These are phyloP conservation scores for Drosophila mayri DNA, from an alignment of 1,140 invertebrate species.

Conservation along the genomic window DNA sequence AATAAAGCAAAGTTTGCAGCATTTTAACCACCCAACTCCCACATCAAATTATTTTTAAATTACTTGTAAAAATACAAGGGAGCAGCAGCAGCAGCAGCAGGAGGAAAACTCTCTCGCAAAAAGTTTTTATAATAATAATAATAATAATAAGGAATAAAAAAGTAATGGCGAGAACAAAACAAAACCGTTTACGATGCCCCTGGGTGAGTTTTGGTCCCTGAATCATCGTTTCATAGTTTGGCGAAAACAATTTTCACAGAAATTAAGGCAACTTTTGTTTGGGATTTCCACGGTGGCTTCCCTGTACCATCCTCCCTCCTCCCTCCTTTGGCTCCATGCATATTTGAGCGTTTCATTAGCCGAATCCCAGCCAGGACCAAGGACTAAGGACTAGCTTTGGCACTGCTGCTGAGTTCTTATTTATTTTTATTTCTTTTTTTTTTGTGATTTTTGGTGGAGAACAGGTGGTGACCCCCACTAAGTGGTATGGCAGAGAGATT, in stretches of 20 bases:
- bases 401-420: too few species aligned
- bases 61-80: slow-evolving; percentile 69
- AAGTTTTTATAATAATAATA: slow-evolving; percentile 62
- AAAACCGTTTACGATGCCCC: slow-evolving; percentile 35
- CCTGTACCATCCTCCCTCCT: background rate
- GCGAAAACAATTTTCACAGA: slow-evolving; percentile 42
- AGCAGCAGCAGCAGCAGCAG: slow-evolving; percentile 26
- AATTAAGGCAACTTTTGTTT: slow-evolving; percentile 39
- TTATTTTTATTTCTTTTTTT: too few species aligned
- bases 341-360: slow-evolving; percentile 50
- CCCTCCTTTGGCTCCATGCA: slow-evolving; percentile 14
- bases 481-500: slow-evolving; percentile 10
- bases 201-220: slow-evolving; percentile 13
- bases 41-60: slow-evolving; percentile 78
- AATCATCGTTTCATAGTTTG: slow-evolving; percentile 50
- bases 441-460: background rate
- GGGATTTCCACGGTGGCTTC: background rate
- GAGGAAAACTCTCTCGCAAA: slow-evolving; percentile 20
- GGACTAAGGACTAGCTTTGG: background rate
- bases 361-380: slow-evolving; percentile 6
- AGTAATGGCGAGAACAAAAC: slow-evolving; percentile 18
- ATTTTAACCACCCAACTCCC: slow-evolving; percentile 14
- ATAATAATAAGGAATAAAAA: slow-evolving; percentile 41
- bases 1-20: slow-evolving; percentile 74
- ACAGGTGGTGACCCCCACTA: slow-evolving; percentile 5